A percentile compares a stretch with the other conserved stretches of the same genome.
Evolutionary conservation across 2,888 invertebrate species (phyloP).

Genomic region (Parasteatoda lunata): DNA sequence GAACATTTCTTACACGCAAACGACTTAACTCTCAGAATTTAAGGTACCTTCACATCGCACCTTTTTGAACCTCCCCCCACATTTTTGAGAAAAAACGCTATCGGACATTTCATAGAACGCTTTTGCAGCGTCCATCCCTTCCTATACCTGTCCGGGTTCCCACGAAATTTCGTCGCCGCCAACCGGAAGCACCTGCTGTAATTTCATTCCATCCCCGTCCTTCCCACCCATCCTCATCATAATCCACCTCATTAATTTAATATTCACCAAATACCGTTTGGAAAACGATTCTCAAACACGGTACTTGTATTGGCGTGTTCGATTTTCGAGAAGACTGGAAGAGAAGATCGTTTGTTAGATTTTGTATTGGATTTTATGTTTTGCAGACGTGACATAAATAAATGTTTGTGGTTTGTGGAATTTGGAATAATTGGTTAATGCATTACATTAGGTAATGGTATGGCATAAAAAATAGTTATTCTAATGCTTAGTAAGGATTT

Average conservation of each 20-base stretch:
- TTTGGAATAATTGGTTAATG: too few relatives aligned
- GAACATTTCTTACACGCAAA: neutral
- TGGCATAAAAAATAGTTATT: too few relatives aligned
- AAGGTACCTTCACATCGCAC: slow-evolving; percentile 8
- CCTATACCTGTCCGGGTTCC: slow-evolving; percentile 22
- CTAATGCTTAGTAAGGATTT: too few relatives aligned
- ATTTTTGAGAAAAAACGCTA: neutral
- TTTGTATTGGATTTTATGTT: too few relatives aligned
- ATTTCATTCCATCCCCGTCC: slow-evolving; percentile 30
- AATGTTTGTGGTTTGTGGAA: too few relatives aligned
- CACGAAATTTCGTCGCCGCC: slow-evolving; percentile 43
- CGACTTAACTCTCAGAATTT: neutral
- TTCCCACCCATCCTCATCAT: neutral
- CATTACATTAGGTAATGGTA: too few relatives aligned
- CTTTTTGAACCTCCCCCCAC: neutral
- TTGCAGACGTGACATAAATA: too few relatives aligned
- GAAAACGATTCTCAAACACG: neutral
- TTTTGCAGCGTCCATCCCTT: slow-evolving; percentile 8
- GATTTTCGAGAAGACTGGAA: too few relatives aligned
- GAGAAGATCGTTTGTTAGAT: too few relatives aligned
- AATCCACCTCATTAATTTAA: slow-evolving; percentile 7
- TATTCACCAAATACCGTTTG: neutral
- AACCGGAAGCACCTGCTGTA: slow-evolving; percentile 63
- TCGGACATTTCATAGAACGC: neutral
- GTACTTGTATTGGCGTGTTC: too few relatives aligned